A percentile compares a stretch with the other conserved stretches of the same genome.
These are phyloP conservation scores for Crocodylus rhombifer DNA, from an alignment of 2,797 vertebrate genomes.

Conservation along the genomic window DNA sequence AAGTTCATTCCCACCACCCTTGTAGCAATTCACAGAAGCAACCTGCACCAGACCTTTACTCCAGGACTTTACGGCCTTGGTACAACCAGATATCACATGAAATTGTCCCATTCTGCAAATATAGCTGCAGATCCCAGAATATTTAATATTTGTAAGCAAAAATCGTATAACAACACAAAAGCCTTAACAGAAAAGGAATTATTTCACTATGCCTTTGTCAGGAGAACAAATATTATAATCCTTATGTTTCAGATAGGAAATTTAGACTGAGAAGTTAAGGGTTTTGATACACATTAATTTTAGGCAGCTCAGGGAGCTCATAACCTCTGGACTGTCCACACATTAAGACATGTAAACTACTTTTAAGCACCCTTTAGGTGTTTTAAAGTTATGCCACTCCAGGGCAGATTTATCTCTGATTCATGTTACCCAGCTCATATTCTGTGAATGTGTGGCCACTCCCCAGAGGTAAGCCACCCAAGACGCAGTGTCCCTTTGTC, in stretches of 20 bases:
- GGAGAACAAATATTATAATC: neutral
- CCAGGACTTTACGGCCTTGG: neutral
- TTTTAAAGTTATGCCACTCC: no score
- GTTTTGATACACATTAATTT: no score
- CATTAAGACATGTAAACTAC: no score
- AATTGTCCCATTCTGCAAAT: conserved; percentile 38
- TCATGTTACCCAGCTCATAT: no score
- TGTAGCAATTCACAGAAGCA: neutral
- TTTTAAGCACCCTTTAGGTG: no score
- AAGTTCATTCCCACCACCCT: neutral
- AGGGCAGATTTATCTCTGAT: no score
- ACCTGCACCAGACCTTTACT: neutral
- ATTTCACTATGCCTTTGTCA: neutral
- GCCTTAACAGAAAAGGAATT: neutral
- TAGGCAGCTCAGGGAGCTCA: no score
- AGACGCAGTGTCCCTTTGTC: no score
- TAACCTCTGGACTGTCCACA: no score
- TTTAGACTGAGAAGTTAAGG: neutral
- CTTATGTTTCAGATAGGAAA: neutral
- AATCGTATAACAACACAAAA: neutral
- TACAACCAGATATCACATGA: neutral
- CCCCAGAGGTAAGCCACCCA: no score
- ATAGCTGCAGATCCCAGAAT: neutral
- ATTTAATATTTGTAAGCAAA: neutral
- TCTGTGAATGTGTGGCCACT: no score